Base-by-base conservation (phyloP, 2,888 invertebrate genomes). In the Philaethria dido region DNA sequence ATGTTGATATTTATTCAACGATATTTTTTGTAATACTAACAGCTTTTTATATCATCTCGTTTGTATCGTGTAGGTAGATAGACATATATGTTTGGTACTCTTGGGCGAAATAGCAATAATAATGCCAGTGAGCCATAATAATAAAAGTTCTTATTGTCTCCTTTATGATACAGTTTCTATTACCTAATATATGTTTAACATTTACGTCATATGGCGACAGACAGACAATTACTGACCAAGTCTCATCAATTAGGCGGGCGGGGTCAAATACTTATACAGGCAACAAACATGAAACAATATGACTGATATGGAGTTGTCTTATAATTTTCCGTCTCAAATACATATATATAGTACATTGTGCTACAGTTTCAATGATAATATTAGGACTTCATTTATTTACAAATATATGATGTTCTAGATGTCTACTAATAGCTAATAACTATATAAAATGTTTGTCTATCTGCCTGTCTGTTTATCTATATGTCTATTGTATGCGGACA, bases 221-320 rank as follows among this genome's bases (percentile, higher is more conserved):
- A 45, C 62, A 59, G 62, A 66, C 63, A 62, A 69, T 65, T 64
- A 64, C 44, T 48, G 36, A 48, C 42, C 48, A 64, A 57, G 64
- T 48, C 45, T 62, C 63, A 64, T 63, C 64, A 69, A 69, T 69
- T 62, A 69, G 60, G 60, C 59, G 48, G 45, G 47, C 59, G 57
- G 62, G 60, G 54, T 66, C 52, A 66, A 62, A 66, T 48, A 52
- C 62, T 50, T 59, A 44, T 33, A 45, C 52, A 63, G 48, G 42
- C 22, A 25, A 25, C 48, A 47, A 62, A 62, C 47, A 67, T 66
- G 39, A 42, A 42, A 64, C 42, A 64, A 57, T 45, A 59, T 65
- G 18, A 36, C 11, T 9, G 22, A 39, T 57, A 42, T 52, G 42
- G 20, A 11, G 44, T 52, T 60, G 50, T 52, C 13, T 52, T 59